These are phyloP conservation scores for Philereme vetulata DNA, from an alignment of 2,888 invertebrate species.

Conservation along the genomic window DNA sequence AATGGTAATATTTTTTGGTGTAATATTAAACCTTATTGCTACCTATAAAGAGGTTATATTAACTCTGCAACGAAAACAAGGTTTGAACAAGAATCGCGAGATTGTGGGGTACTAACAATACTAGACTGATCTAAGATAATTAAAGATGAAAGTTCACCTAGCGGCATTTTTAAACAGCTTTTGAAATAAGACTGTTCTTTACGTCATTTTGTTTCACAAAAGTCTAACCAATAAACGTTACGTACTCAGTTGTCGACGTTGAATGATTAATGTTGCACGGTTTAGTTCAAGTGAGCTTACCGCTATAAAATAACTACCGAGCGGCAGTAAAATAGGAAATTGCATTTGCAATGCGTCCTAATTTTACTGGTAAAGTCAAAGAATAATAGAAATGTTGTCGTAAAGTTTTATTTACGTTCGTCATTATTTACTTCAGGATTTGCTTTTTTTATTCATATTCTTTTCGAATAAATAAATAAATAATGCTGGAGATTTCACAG, in stretches of 20 bases:
- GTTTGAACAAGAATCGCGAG: too few relatives aligned
- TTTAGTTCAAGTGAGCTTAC: slow-evolving; percentile 42
- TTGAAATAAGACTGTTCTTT: slow-evolving; percentile 51
- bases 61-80: too few relatives aligned
- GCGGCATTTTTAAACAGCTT: slow-evolving; percentile 55
- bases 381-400: slow-evolving; percentile 1
- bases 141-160: slow-evolving; percentile 42
- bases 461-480: too few relatives aligned
- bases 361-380: slow-evolving; percentile 13
- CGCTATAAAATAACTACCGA: slow-evolving; percentile 31
- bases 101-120: too few relatives aligned
- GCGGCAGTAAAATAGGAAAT: slow-evolving; percentile 25
- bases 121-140: too few relatives aligned
- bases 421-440: too few relatives aligned
- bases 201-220: slow-evolving; percentile 54
- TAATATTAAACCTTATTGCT: too few relatives aligned
- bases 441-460: too few relatives aligned
- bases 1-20: too few relatives aligned
- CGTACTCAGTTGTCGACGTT: slow-evolving; percentile 49
- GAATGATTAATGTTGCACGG: slow-evolving; percentile 57
- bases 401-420: neutral
- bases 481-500: too few relatives aligned
- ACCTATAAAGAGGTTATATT: too few relatives aligned
- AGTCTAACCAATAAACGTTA: slow-evolving; percentile 52
- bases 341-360: slow-evolving; percentile 21